phyloP scores from a whole-genome alignment of 1,140 invertebrate species.

The Stenopsyche tienmushanensis region DNA sequence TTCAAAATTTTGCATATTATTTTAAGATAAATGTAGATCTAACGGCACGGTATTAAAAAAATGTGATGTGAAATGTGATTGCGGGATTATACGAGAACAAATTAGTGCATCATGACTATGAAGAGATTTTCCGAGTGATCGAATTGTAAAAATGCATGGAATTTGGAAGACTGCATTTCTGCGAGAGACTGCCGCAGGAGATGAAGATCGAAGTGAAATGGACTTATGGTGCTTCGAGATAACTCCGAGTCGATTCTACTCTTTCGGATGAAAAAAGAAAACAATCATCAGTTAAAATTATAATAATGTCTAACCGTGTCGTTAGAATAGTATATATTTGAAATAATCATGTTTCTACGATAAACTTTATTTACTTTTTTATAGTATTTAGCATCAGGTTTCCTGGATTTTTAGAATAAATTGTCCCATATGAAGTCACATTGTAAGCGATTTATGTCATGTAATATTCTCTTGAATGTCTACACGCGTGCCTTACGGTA shows the following conservation, averaged over 20 bases:
- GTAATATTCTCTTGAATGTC: slow-evolving; percentile 14
- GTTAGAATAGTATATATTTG: background rate
- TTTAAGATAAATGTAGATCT: slow-evolving; percentile 5
- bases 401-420: no score
- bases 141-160: background rate
- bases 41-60: slow-evolving; percentile 16
- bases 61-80: background rate
- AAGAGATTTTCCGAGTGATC: no score
- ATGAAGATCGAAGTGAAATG: no score
- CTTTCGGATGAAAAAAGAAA: no score
- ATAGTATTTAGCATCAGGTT: slow-evolving; percentile 11
- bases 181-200: background rate
- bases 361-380: slow-evolving; percentile 16
- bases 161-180: background rate
- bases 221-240: no score
- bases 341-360: background rate
- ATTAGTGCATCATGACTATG: no score
- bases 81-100: no score
- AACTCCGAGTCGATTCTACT: no score
- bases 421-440: background rate
- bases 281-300: no score
- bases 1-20: background rate
- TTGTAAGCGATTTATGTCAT: slow-evolving; percentile 11
- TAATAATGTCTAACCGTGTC: background rate
- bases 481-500: slow-evolving; percentile 6